Conservation (phyloP, 1,140 invertebrate genomes). For the Heliconius eleuchia region DNA sequence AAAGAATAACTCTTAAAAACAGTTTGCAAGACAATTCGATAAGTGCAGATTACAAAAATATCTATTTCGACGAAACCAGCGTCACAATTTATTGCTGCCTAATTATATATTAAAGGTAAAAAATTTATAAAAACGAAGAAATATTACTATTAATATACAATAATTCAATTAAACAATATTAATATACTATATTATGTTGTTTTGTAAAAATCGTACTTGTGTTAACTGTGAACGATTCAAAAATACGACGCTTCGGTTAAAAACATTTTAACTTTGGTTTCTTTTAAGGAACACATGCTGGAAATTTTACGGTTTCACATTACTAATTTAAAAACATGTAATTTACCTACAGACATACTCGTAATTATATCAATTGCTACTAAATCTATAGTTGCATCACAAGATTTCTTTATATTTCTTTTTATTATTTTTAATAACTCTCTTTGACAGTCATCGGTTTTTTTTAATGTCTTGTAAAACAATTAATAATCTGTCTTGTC, state of each 20-base stretch:
- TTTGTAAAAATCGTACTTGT: conserved; percentile 20
- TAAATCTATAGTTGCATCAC: conserved; percentile 59
- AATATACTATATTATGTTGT: conserved; percentile 1
- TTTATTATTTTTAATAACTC: background rate
- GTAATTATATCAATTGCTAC: conserved; percentile 55
- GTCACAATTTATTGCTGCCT: conserved; percentile 45
- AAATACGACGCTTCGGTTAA: conserved; percentile 1
- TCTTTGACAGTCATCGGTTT: background rate
- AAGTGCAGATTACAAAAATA: conserved; percentile 63
- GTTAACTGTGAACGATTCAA: conserved; percentile 8
- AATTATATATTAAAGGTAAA: conserved; percentile 25
- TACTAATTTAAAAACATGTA: conserved; percentile 46
- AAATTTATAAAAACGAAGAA: conserved; percentile 35
- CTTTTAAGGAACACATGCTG: conserved; percentile 30
- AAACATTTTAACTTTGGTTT: background rate
- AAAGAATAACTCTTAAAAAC: background rate
- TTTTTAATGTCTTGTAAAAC: background rate
- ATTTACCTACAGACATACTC: conserved; percentile 46
- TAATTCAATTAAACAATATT: background rate
- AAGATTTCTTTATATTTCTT: conserved; percentile 40
- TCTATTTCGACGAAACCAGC: conserved; percentile 60
- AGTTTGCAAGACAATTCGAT: no score
- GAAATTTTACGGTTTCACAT: conserved; percentile 32
- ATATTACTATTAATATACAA: conserved; percentile 14
- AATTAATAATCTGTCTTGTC: background rate